A percentile compares a stretch with the other conserved stretches of the same genome.
These are phyloP conservation scores for Calycopis cecrops DNA, from an alignment of 1,140 invertebrate genomes.

Conservation along the genomic window DNA sequence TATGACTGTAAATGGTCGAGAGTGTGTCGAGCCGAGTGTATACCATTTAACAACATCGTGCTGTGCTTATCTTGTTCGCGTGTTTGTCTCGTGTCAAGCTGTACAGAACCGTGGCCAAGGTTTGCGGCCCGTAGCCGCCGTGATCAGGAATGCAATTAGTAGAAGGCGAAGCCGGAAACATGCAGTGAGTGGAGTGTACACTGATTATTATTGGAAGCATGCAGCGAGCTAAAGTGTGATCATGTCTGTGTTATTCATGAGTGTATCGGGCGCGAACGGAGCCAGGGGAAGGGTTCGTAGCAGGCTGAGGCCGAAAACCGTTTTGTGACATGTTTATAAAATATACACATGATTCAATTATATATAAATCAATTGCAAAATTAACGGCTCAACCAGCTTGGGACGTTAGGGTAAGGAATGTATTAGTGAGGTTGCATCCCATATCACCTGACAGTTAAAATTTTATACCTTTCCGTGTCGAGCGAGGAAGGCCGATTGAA, in stretches of 20 bases:
- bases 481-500: slow-evolving; percentile 70
- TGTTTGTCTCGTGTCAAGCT: slow-evolving; percentile 64
- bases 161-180: slow-evolving; percentile 55
- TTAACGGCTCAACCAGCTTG: slow-evolving; percentile 44
- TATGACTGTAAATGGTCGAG: slow-evolving; percentile 61
- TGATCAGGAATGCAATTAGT: slow-evolving; percentile 71
- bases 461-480: slow-evolving; percentile 74
- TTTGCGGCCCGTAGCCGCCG: slow-evolving; percentile 46
- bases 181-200: slow-evolving; percentile 62
- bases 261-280: slow-evolving; percentile 69
- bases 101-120: slow-evolving; percentile 45
- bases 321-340: slow-evolving; percentile 13
- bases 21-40: slow-evolving; percentile 52
- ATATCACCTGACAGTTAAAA: slow-evolving; percentile 70
- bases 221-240: slow-evolving; percentile 57
- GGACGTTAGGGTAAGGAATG: slow-evolving; percentile 50
- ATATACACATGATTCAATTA: background rate
- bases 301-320: slow-evolving; percentile 3
- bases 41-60: slow-evolving; percentile 40
- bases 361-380: slow-evolving; percentile 21
- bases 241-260: slow-evolving; percentile 41
- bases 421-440: slow-evolving; percentile 67
- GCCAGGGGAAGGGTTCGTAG: slow-evolving; percentile 50
- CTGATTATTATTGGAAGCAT: slow-evolving; percentile 44
- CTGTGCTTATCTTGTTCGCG: slow-evolving; percentile 62